A percentile compares a stretch with the other conserved stretches of the same genome.
These are phyloP conservation scores for Pandemis cinnamomeana DNA, from an alignment of 2,888 invertebrate species.

Conservation along the genomic window DNA sequence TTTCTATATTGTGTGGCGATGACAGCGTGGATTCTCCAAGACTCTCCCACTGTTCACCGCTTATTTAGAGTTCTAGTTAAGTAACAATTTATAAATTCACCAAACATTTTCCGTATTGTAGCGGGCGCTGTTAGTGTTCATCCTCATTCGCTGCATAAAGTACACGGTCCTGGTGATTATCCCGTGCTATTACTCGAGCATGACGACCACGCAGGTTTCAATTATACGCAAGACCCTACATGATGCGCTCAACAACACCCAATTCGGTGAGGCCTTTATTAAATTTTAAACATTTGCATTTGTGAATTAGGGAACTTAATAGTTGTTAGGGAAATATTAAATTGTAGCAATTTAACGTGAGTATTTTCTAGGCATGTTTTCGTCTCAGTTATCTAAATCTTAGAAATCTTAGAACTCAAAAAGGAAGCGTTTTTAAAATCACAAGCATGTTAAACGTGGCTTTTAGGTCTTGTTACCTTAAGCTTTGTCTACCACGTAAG, in stretches of 20 bases:
- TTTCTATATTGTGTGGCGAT: conserved; percentile 6
- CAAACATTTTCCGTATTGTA: conserved; percentile 15
- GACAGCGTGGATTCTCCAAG: too few relatives aligned
- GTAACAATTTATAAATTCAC: not conserved
- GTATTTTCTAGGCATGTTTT: too few relatives aligned
- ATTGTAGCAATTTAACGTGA: too few relatives aligned
- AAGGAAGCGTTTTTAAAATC: too few relatives aligned
- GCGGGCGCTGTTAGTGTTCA: conserved; percentile 49
- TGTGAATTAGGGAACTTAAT: not conserved
- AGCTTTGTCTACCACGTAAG: too few relatives aligned
- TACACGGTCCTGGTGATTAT: conserved; percentile 61
- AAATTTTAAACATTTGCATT: conserved; percentile 10
- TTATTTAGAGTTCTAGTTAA: too few relatives aligned
- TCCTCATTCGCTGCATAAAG: conserved; percentile 59
- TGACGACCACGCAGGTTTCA: conserved; percentile 61
- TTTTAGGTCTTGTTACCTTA: too few relatives aligned
- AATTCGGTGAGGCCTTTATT: conserved; percentile 55
- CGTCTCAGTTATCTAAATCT: too few relatives aligned
- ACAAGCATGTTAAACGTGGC: too few relatives aligned
- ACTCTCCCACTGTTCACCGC: not conserved
- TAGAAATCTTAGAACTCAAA: too few relatives aligned
- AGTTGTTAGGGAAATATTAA: not conserved
- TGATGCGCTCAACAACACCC: conserved; percentile 62
- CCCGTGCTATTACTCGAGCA: conserved; percentile 67
- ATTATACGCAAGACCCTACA: conserved; percentile 65